Percentiles rank a stretch among this genome's conserved stretches.
Conservation (phyloP, 2,888 invertebrate genomes). For the Phengaris alcon region DNA sequence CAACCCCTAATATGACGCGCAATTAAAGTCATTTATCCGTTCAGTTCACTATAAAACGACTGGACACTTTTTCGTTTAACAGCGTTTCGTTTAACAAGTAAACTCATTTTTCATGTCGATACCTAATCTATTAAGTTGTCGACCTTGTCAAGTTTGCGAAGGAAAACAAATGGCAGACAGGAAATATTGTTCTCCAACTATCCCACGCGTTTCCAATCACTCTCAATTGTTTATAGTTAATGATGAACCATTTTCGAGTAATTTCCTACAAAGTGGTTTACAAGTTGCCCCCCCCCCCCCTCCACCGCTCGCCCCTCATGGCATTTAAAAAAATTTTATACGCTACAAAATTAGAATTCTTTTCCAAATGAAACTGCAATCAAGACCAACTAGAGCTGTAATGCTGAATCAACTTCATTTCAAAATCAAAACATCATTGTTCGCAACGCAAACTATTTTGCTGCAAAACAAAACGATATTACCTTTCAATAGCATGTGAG, state of each 20-base stretch:
- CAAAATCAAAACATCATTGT: conserved; percentile 16
- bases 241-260: too few relatives aligned
- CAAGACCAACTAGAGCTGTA: not conserved
- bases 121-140: conserved; percentile 51
- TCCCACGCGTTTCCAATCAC: conserved; percentile 7
- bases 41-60: conserved; percentile 11
- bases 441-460: conserved; percentile 7
- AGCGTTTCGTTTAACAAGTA: conserved; percentile 41
- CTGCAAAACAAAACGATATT: conserved; percentile 9
- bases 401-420: conserved; percentile 12
- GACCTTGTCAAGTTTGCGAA: conserved; percentile 16
- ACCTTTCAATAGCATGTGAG: conserved; percentile 26
- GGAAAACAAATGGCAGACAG: conserved; percentile 2
- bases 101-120: conserved; percentile 50
- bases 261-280: too few relatives aligned
- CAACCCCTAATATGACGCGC: not conserved
- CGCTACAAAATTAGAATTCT: not conserved
- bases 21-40: conserved; percentile 7
- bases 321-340: not conserved
- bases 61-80: conserved; percentile 32
- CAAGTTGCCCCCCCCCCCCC: too few relatives aligned
- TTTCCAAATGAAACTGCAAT: not conserved
- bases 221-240: not conserved
- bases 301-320: too few relatives aligned
- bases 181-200: conserved; percentile 22